phyloP scores from a whole-genome alignment of 2,113 vertebrate genomes.

The Rutilus rutilus region DNA sequence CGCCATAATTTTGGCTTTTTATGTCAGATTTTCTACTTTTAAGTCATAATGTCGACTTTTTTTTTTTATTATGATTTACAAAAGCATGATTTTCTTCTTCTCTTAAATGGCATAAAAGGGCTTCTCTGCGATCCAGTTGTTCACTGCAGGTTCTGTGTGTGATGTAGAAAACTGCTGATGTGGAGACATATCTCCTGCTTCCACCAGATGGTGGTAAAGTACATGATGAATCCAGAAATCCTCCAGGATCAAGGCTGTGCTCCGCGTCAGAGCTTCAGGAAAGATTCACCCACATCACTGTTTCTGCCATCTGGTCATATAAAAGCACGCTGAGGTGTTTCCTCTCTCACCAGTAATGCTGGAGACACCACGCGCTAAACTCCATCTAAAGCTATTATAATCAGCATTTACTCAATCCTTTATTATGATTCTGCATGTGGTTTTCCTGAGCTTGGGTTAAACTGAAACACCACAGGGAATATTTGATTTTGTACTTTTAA shows the following conservation, averaged over 20 bases:
- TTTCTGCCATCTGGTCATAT: background rate
- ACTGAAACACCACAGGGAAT: background rate
- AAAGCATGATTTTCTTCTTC: too few species aligned
- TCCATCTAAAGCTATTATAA: too few species aligned
- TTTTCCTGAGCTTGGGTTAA: too few species aligned
- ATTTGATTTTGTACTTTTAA: background rate
- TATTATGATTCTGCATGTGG: too few species aligned
- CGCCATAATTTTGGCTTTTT: too few species aligned
- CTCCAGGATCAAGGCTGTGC: background rate
- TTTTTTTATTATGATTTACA: too few species aligned
- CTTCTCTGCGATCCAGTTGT: too few species aligned
- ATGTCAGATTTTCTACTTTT: too few species aligned
- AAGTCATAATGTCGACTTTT: too few species aligned
- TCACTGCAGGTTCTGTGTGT: background rate
- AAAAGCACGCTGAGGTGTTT: background rate
- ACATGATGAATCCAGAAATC: background rate
- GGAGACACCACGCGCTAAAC: too few species aligned
- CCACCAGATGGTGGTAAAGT: slow-evolving; percentile 5
- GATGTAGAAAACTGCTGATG: background rate
- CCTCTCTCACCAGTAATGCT: background rate
- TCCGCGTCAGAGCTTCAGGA: background rate
- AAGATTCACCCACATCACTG: background rate
- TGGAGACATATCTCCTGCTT: background rate
- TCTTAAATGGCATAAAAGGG: too few species aligned
- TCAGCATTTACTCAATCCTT: too few species aligned